Evolutionary conservation across 1,140 invertebrate genomes (phyloP), one percentile per base, ranked within the genome.

Genomic region (Spodoptera litura): DNA sequence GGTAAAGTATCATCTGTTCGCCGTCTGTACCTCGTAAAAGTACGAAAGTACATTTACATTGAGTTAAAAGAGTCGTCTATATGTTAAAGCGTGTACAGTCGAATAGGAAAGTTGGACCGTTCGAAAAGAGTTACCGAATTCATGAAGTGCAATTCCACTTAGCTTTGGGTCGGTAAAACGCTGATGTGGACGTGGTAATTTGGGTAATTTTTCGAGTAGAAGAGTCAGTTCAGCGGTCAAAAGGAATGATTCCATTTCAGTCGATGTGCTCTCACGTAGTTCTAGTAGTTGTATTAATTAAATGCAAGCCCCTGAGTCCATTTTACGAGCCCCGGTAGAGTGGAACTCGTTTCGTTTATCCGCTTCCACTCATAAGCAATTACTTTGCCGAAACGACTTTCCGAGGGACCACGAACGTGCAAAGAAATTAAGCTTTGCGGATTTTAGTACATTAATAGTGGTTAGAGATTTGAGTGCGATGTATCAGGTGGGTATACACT

Each of bases 341-440:
- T 89, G 83, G 85, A 91, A 86, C 90, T 92, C 89, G 88, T 92
- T 92, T 83, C 89, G 90, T 90, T 93, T 91, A 92, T 91, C 91
- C 90, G 89, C 89, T 90, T 87, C 88, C 89, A 91, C 91, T 93
- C 90, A 92, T 93, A 93, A 93, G 91, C 91, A 93, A 93, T 93
- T 91, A 91, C 88, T 91, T 89, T 89, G 79, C 81, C 79, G 85
- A 85, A 91, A 91, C 85, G 87, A 88, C 87, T 89, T 89, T 88
- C 84, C 78, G 83, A 89, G 87, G 79, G 82, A 84, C 83, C 80
- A 82, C 81, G 83, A 89, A 91, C 87, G 89, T 90, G 89, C 79
- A 92, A 93, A 91, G 89, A 92, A 93, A 89, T 92, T 91, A 88
- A 87, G 85, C 82, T 82, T 73, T 83, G 82, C 82, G 81, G 81